Evolutionary conservation across 2,797 vertebrate genomes (phyloP).

Genomic region (Microctenopoma stevenorrisi): DNA sequence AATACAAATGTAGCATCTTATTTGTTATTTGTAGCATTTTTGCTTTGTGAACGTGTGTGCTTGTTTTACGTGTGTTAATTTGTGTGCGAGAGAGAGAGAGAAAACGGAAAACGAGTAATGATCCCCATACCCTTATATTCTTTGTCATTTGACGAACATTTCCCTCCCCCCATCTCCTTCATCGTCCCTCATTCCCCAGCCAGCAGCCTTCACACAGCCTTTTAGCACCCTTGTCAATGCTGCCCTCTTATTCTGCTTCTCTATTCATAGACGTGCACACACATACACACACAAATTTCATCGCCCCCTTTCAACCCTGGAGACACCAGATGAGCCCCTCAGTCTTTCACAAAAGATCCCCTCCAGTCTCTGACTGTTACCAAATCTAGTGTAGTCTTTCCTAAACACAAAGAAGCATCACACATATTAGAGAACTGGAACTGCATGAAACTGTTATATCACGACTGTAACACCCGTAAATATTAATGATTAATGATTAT

Average conservation of each 20-base stretch:
- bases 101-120: conserved; percentile 2
- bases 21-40: not conserved
- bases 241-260: conserved; percentile 70
- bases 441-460: too few relatives aligned
- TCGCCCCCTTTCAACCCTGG: conserved; percentile 82
- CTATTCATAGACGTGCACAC: conserved; percentile 67
- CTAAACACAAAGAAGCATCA: conserved; percentile 53
- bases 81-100: not conserved
- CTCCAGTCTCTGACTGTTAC: conserved; percentile 66
- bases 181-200: conserved; percentile 75
- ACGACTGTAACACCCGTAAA: too few relatives aligned
- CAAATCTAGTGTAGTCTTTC: conserved; percentile 80
- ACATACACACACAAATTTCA: conserved; percentile 70
- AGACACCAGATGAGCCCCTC: conserved; percentile 88
- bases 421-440: too few relatives aligned
- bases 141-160: conserved; percentile 79
- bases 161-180: conserved; percentile 32
- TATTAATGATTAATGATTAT: too few relatives aligned
- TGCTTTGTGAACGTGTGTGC: not conserved
- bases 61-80: not conserved
- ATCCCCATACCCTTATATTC: conserved; percentile 35
- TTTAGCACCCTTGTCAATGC: conserved; percentile 94
- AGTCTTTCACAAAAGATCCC: conserved; percentile 86
- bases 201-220: conserved; percentile 88
- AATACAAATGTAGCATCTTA: not conserved